Conservation (phyloP, 2,113 vertebrate species). For the Phodopus roborovskii region DNA sequence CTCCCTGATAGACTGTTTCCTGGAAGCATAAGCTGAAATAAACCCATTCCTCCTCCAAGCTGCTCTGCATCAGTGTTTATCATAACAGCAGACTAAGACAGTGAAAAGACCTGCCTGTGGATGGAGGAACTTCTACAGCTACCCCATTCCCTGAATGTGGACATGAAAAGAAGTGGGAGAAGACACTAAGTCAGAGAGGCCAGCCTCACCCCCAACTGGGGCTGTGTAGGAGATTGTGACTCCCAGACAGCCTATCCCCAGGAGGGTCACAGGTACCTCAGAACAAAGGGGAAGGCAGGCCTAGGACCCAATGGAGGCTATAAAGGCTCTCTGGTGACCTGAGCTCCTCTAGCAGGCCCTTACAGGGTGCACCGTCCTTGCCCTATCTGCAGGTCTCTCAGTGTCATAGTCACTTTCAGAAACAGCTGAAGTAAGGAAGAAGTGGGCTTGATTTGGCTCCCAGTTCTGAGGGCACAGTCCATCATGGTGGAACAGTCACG, state of each 20-base stretch:
- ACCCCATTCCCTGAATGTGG: not conserved
- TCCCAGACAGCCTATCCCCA: too few species aligned
- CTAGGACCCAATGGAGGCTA: not conserved
- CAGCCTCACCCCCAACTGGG: accelerated
- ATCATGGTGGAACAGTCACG: not conserved
- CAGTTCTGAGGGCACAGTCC: not conserved
- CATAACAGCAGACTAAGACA: not conserved
- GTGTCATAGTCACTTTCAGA: not conserved
- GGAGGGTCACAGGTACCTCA: too few species aligned
- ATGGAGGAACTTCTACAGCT: accelerated
- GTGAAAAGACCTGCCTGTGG: not conserved
- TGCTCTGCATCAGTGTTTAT: not conserved
- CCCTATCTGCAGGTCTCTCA: not conserved
- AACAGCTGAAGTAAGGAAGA: not conserved
- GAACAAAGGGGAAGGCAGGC: not conserved
- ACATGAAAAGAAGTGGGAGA: not conserved
- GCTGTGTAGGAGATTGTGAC: accelerated
- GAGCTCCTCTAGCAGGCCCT: too few species aligned
- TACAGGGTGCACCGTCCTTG: accelerated
- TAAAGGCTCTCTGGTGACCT: not conserved
- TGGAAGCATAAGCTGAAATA: too few species aligned
- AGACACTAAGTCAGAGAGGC: not conserved
- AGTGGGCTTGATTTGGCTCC: not conserved
- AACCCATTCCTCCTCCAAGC: not conserved
- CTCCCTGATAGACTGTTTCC: too few species aligned